Evolutionary conservation across 2,113 vertebrate species (phyloP).

Genomic region (Vidua macroura): DNA sequence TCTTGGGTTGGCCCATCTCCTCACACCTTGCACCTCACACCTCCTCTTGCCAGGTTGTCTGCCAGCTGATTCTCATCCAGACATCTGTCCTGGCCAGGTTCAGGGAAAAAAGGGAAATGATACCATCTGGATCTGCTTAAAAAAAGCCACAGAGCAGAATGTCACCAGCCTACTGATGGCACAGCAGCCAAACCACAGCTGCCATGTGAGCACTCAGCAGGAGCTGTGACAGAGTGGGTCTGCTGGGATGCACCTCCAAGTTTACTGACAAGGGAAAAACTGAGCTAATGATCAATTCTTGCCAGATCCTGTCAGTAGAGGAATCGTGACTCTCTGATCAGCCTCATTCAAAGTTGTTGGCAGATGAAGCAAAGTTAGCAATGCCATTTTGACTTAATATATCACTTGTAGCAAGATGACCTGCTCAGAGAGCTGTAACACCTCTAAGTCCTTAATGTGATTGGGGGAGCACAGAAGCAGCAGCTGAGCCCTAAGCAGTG

Average conservation of each 20-base stretch:
- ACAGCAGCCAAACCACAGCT: constrained; percentile 17
- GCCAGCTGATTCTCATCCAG: constrained; percentile 2
- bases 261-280: background rate
- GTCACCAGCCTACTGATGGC: background rate
- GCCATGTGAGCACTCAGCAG: background rate
- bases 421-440: background rate
- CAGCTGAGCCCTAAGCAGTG: background rate
- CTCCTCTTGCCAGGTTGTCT: background rate
- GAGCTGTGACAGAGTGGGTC: background rate
- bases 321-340: background rate
- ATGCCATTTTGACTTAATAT: background rate
- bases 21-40: background rate
- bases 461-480: background rate
- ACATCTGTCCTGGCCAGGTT: background rate
- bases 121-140: constrained; percentile 6
- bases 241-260: background rate
- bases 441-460: background rate
- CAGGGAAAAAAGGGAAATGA: background rate
- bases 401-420: background rate
- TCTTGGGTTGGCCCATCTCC: background rate
- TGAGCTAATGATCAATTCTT: constrained; percentile 16
- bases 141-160: background rate
- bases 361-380: background rate
- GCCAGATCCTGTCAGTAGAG: constrained; percentile 8
- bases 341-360: background rate